These are phyloP conservation scores for Cylas formicarius DNA, from an alignment of 1,140 invertebrate species.

Conservation along the genomic window DNA sequence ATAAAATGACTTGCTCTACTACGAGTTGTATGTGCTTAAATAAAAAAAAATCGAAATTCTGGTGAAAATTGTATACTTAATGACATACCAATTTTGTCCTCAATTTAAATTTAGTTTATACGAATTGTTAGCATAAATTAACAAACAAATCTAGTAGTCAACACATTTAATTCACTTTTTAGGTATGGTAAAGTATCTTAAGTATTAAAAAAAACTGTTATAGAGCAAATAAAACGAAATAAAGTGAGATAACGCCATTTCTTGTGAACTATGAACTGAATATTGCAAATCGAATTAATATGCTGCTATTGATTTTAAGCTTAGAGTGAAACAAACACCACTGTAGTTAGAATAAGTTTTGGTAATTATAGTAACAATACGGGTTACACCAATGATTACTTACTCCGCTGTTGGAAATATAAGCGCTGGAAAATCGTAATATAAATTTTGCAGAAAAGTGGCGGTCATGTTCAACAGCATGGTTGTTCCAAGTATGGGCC, in stretches of 20 bases:
- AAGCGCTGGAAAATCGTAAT: slow-evolving; percentile 20
- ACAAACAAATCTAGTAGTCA: too few relatives aligned
- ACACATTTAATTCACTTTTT: too few relatives aligned
- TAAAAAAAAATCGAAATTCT: not conserved
- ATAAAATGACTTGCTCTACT: not conserved
- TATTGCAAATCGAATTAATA: not conserved
- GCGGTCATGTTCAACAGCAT: slow-evolving; percentile 15
- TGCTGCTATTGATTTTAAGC: not conserved
- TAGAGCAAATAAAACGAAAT: too few relatives aligned
- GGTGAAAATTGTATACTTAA: not conserved
- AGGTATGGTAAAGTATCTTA: too few relatives aligned
- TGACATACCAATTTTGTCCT: too few relatives aligned
- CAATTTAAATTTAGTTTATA: too few relatives aligned
- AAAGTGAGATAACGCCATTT: not conserved
- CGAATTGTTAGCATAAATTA: too few relatives aligned
- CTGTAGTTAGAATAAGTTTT: too few relatives aligned
- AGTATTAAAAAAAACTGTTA: too few relatives aligned
- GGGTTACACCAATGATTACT: too few relatives aligned
- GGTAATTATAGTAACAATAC: too few relatives aligned
- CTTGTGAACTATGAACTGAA: not conserved
- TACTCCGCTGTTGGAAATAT: slow-evolving; percentile 24
- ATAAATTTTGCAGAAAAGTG: slow-evolving; percentile 17
- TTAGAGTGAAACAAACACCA: not conserved
- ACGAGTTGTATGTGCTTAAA: not conserved
- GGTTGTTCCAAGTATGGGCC: slow-evolving; percentile 14